phyloP scores from a whole-genome alignment of 2,888 invertebrate genomes.

The Diarsia dahlii region DNA sequence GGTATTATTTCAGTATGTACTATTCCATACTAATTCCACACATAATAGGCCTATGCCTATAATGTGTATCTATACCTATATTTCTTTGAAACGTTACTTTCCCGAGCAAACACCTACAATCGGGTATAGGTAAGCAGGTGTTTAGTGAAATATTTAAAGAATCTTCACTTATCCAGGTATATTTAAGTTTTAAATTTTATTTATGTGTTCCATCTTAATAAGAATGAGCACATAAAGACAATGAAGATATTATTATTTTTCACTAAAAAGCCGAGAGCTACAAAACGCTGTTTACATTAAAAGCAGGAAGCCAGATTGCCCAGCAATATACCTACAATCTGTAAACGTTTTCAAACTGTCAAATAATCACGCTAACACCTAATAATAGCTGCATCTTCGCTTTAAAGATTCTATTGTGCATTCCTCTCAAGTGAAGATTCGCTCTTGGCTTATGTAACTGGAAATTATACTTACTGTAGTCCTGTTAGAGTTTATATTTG shows the following conservation, averaged over 20 bases:
- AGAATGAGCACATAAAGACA: conserved; percentile 75
- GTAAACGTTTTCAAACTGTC: conserved; percentile 91
- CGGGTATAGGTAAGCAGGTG: not conserved
- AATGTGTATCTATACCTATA: not conserved
- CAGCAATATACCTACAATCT: conserved; percentile 83
- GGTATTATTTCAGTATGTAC: not conserved
- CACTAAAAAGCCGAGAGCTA: conserved; percentile 74
- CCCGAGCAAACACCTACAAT: not conserved
- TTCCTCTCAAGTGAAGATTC: conserved; percentile 76
- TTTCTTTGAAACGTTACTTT: not conserved
- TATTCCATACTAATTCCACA: too few relatives aligned
- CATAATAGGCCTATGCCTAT: not conserved
- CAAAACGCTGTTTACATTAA: conserved; percentile 88
- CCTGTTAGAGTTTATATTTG: conserved; percentile 71
- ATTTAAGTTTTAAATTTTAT: conserved; percentile 57
- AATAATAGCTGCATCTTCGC: conserved; percentile 88
- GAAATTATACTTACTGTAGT: conserved; percentile 57
- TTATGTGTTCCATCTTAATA: conserved; percentile 73
- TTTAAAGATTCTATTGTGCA: conserved; percentile 86
- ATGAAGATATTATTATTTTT: conserved; percentile 81
- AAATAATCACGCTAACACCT: conserved; percentile 90
- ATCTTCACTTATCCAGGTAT: conserved; percentile 23
- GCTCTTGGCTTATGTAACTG: conserved; percentile 48
- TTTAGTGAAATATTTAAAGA: conserved; percentile 14
- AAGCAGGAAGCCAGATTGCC: conserved; percentile 90